Evolutionary conservation across 2,113 vertebrate species (phyloP).

Genomic region (Camelus bactrianus): DNA sequence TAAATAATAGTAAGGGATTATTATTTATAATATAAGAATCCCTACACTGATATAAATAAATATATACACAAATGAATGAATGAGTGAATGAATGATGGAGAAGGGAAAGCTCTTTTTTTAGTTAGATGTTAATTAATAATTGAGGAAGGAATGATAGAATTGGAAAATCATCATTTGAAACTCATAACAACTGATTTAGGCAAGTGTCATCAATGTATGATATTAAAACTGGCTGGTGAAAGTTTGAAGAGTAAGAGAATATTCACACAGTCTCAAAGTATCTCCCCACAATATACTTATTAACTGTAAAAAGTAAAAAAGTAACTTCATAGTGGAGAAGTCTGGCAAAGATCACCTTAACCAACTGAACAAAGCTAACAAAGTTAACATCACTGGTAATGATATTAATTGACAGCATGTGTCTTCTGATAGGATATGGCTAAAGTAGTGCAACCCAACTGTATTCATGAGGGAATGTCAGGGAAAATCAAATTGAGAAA

Average conservation of each 20-base stretch:
- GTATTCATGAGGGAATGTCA: neutral
- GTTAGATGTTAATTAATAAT: neutral
- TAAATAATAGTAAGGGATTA: neutral
- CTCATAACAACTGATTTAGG: neutral
- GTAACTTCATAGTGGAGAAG: neutral
- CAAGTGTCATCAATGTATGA: neutral
- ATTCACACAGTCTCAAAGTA: neutral
- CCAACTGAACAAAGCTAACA: slow-evolving; percentile 25
- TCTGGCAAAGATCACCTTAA: neutral
- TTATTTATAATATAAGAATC: neutral
- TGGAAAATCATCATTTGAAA: slow-evolving; percentile 15
- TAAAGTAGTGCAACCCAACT: neutral
- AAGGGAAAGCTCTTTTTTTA: neutral
- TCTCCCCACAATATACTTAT: neutral
- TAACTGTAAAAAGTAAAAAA: slow-evolving; percentile 34
- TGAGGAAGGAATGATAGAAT: neutral
- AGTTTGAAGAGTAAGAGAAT: neutral
- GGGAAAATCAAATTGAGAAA: neutral
- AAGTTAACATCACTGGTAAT: neutral
- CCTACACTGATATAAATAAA: neutral
- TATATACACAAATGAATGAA: neutral
- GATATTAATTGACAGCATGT: neutral
- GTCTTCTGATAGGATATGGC: neutral
- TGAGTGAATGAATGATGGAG: neutral
- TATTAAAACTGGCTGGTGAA: neutral